phyloP scores from a whole-genome alignment of 1,140 invertebrate genomes.

The Apis cerana region DNA sequence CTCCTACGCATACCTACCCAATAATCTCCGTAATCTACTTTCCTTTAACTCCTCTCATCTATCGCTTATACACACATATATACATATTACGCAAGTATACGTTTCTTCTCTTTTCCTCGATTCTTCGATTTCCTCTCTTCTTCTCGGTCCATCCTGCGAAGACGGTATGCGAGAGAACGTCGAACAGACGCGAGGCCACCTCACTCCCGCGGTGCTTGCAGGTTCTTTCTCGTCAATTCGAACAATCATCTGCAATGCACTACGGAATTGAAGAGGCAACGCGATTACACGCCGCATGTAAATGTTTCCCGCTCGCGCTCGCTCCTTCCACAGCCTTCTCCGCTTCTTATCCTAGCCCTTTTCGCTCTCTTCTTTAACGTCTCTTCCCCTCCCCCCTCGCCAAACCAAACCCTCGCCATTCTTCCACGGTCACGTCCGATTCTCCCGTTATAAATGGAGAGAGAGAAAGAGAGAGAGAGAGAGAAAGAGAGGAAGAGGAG shows the following conservation, averaged over 20 bases:
- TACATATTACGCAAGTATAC: too few species aligned
- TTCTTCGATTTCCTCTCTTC: neutral
- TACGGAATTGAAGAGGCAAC: constrained; percentile 93
- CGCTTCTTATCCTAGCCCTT: constrained; percentile 2
- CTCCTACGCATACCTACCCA: too few species aligned
- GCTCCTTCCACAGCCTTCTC: neutral
- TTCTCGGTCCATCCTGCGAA: neutral
- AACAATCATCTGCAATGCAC: constrained; percentile 94
- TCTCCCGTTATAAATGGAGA: constrained; percentile 32
- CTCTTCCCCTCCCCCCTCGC: neutral
- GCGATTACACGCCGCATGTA: constrained; percentile 57
- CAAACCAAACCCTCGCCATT: neutral
- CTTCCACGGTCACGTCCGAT: constrained; percentile 28
- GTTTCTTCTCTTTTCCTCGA: neutral
- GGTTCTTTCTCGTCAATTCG: constrained; percentile 81
- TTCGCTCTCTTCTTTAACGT: constrained; percentile 16
- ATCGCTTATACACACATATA: too few species aligned
- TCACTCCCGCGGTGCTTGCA: constrained; percentile 96
- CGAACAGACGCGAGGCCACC: constrained; percentile 82
- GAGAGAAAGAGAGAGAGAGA: neutral
- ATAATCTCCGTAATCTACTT: too few species aligned
- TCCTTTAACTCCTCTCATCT: too few species aligned
- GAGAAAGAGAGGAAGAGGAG: too few species aligned
- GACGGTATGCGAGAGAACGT: constrained; percentile 50
- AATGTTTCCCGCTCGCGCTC: neutral